phyloP scores from a whole-genome alignment of 2,113 vertebrate species.

The Corythornis madagascariensis region DNA sequence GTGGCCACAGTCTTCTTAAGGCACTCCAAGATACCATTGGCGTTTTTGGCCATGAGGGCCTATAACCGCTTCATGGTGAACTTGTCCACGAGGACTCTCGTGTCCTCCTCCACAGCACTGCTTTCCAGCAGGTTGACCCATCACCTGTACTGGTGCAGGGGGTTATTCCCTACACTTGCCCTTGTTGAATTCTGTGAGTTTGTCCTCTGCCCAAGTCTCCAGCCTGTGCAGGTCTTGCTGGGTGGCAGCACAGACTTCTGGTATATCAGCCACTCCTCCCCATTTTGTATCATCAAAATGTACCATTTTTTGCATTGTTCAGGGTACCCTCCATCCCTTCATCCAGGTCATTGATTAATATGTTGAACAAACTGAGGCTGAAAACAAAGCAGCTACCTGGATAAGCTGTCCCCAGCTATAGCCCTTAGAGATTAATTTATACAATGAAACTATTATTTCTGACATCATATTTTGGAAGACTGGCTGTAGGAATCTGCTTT shows the following conservation, averaged over 20 bases:
- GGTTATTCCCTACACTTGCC: neutral
- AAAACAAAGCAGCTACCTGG: neutral
- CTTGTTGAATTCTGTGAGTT: neutral
- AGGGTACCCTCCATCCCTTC: too few relatives aligned
- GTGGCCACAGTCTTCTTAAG: too few relatives aligned
- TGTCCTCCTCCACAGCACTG: too few relatives aligned
- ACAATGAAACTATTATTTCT: neutral
- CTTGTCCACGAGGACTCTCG: too few relatives aligned
- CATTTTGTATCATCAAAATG: neutral
- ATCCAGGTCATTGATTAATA: neutral
- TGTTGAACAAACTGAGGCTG: neutral
- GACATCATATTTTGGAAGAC: neutral
- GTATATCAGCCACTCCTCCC: neutral
- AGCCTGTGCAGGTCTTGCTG: neutral
- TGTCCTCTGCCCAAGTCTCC: neutral
- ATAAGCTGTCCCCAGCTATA: neutral
- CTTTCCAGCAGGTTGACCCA: neutral
- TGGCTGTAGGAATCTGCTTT: neutral
- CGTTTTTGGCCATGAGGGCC: too few relatives aligned
- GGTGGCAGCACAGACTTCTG: neutral
- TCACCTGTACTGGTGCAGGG: too few relatives aligned
- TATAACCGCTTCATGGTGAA: too few relatives aligned
- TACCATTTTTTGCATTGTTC: neutral
- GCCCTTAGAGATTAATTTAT: neutral
- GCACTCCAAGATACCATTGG: too few relatives aligned